Conservation (phyloP, 2,888 invertebrate species). For the Boloria euphrosyne region DNA sequence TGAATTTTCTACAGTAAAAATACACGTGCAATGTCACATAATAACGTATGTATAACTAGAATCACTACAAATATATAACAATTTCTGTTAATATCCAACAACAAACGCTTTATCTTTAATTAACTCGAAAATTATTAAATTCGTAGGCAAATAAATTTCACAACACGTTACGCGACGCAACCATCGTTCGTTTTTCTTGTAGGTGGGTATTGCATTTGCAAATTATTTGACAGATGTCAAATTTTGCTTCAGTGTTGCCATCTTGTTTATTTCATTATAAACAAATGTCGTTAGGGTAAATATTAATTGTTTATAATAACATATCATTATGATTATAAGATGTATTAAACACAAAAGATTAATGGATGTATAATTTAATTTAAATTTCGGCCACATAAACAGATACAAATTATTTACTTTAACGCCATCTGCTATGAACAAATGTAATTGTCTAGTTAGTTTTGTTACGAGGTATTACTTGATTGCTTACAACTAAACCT, state of each 20-base stretch:
- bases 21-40: constrained; percentile 58
- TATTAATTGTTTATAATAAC: background rate
- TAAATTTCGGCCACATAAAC: too few species aligned
- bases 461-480: too few species aligned
- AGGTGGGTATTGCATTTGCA: constrained; percentile 27
- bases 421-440: too few species aligned
- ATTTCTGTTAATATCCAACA: constrained; percentile 51
- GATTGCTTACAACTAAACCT: too few species aligned
- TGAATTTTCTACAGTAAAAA: constrained; percentile 53
- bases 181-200: constrained; percentile 42
- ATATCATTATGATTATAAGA: background rate
- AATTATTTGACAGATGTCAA: constrained; percentile 40
- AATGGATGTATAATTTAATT: too few species aligned
- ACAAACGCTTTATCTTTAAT: constrained; percentile 55
- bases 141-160: constrained; percentile 66
- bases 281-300: background rate
- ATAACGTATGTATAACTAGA: constrained; percentile 57
- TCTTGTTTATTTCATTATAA: background rate
- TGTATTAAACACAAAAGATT: too few species aligned
- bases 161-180: constrained; percentile 61
- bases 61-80: constrained; percentile 54
- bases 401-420: too few species aligned
- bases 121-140: constrained; percentile 60
- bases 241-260: constrained; percentile 13
- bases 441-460: too few species aligned